phyloP scores from a whole-genome alignment of 2,797 vertebrate genomes.

The Lithobates sylvaticus region DNA sequence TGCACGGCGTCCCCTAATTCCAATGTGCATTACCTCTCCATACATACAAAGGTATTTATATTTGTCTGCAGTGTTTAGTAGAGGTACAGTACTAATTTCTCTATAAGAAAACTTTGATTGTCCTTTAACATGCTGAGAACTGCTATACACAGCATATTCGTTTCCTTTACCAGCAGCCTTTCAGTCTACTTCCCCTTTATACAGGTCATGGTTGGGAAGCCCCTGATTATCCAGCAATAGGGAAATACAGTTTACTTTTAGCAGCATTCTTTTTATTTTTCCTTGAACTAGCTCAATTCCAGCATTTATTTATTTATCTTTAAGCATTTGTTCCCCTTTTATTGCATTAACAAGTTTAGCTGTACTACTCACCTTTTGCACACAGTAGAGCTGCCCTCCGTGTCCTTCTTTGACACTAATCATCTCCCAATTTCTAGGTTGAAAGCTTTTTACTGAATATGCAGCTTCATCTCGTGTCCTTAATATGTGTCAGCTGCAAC shows the following conservation, averaged over 20 bases:
- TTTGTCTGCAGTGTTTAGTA: background rate
- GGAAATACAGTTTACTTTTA: constrained; percentile 1
- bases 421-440: no score
- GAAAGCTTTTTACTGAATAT: no score
- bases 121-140: background rate
- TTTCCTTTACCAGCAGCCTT: background rate
- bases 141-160: background rate
- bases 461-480: no score
- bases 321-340: no score
- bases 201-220: constrained; percentile 8
- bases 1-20: no score
- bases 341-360: no score
- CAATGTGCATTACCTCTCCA: no score
- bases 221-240: constrained; percentile 8
- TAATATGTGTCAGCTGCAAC: no score
- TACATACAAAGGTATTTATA: background rate
- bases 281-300: background rate
- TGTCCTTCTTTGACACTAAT: no score
- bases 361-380: no score
- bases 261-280: background rate
- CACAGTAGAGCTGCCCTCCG: no score
- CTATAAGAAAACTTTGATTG: background rate
- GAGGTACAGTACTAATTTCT: background rate
- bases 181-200: constrained; percentile 18
- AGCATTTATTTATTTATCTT: background rate